A percentile compares a stretch with the other conserved stretches of the same genome.
phyloP scores from a whole-genome alignment of 2,888 invertebrate genomes.

The Hirtodrosophila cameraria region DNA sequence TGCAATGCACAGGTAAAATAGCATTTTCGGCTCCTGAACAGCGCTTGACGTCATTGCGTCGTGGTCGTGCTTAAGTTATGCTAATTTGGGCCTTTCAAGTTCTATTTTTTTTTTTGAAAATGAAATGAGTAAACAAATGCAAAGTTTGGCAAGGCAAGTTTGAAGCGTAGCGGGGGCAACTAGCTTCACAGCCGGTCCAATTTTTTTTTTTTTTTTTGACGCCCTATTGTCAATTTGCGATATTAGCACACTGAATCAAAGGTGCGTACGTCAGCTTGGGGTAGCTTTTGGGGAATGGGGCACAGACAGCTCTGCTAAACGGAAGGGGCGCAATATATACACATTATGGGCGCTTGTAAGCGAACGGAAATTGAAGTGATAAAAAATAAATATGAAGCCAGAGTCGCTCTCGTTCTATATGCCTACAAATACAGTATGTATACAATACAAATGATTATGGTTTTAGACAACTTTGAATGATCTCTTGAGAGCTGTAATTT shows the following conservation, averaged over 20 bases:
- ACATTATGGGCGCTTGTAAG: slow-evolving; percentile 53
- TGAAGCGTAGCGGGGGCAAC: neutral
- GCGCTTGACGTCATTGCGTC: slow-evolving; percentile 53
- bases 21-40: slow-evolving; percentile 13
- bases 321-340: slow-evolving; percentile 25
- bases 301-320: slow-evolving; percentile 33
- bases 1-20: slow-evolving; percentile 7
- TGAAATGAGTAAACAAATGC: slow-evolving; percentile 59
- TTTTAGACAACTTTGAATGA: no score
- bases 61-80: slow-evolving; percentile 58
- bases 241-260: slow-evolving; percentile 66
- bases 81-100: slow-evolving; percentile 62
- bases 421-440: no score
- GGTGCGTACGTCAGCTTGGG: slow-evolving; percentile 43
- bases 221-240: slow-evolving; percentile 73
- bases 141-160: slow-evolving; percentile 19
- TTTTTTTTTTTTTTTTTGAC: no score
- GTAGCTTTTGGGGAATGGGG: slow-evolving; percentile 27
- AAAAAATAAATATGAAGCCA: slow-evolving; percentile 73
- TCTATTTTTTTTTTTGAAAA: slow-evolving; percentile 62
- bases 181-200: slow-evolving; percentile 52
- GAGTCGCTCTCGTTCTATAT: no score
- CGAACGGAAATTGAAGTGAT: slow-evolving; percentile 75
- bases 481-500: no score
- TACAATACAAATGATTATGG: no score